Conservation (phyloP, 2,113 vertebrate genomes). For the Danionella cerebrum region DNA sequence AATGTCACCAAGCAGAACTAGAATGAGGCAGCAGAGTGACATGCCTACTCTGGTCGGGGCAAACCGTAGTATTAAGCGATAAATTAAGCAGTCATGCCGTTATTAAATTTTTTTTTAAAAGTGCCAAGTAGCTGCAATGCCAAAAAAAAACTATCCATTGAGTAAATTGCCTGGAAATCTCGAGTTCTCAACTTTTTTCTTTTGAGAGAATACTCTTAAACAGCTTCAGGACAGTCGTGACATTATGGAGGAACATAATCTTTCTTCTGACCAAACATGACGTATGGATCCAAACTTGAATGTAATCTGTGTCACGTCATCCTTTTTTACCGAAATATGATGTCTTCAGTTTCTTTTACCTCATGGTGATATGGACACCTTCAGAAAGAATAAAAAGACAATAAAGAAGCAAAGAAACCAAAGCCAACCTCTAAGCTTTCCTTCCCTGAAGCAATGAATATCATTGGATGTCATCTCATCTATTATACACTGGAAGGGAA, state of each 20-base stretch:
- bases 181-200: too few species aligned
- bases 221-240: neutral
- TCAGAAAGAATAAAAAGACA: neutral
- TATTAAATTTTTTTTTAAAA: too few species aligned
- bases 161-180: too few species aligned
- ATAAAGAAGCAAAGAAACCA: neutral
- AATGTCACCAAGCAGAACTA: too few species aligned
- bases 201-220: neutral
- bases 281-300: neutral
- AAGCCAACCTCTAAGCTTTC: neutral
- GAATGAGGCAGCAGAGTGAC: too few species aligned
- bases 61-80: too few species aligned
- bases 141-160: too few species aligned
- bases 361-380: constrained; percentile 11
- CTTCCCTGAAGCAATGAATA: neutral
- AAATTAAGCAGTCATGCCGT: too few species aligned
- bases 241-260: neutral
- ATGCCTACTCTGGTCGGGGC: too few species aligned
- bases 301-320: neutral
- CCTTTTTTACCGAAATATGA: constrained; percentile 2
- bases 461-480: neutral
- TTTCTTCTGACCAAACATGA: constrained; percentile 4
- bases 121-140: too few species aligned
- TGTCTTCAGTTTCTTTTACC: neutral
- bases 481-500: neutral